Conservation (phyloP, 2,113 vertebrate species). For the Eretmochelys imbricata region DNA sequence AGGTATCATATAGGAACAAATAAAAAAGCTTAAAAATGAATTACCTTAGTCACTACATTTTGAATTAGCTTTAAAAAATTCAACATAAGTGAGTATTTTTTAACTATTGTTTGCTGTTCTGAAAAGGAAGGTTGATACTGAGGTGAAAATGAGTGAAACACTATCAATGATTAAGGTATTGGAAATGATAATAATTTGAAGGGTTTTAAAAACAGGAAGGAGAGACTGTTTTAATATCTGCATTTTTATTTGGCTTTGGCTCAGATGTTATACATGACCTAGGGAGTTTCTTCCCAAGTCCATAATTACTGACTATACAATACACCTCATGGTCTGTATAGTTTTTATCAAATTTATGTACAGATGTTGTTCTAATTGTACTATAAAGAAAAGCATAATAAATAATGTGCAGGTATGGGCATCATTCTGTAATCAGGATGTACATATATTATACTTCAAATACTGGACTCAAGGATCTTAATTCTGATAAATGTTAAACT, state of each 20-base stretch:
- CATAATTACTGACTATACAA: neutral
- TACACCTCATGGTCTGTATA: neutral
- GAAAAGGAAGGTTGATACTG: neutral
- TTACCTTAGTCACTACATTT: conserved; percentile 24
- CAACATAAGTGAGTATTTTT: conserved; percentile 1
- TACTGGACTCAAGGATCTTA: neutral
- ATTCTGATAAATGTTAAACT: neutral
- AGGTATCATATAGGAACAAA: conserved; percentile 55
- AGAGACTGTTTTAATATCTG: neutral
- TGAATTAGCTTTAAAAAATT: conserved; percentile 16
- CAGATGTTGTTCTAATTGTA: neutral
- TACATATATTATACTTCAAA: neutral
- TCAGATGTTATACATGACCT: neutral
- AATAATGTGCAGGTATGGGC: neutral
- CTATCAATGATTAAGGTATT: neutral
- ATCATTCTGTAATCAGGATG: neutral
- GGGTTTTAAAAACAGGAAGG: neutral
- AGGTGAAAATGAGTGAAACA: conserved; percentile 5
- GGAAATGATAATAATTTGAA: neutral
- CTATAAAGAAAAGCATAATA: neutral
- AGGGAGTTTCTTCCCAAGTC: neutral
- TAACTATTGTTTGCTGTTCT: neutral
- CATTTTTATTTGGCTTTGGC: neutral
- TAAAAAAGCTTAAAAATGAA: conserved; percentile 60
- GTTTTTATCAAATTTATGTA: neutral